A percentile compares a stretch with the other conserved stretches of the same genome.
Evolutionary conservation across 2,113 vertebrate genomes (phyloP).

Genomic region (Coturnix japonica): DNA sequence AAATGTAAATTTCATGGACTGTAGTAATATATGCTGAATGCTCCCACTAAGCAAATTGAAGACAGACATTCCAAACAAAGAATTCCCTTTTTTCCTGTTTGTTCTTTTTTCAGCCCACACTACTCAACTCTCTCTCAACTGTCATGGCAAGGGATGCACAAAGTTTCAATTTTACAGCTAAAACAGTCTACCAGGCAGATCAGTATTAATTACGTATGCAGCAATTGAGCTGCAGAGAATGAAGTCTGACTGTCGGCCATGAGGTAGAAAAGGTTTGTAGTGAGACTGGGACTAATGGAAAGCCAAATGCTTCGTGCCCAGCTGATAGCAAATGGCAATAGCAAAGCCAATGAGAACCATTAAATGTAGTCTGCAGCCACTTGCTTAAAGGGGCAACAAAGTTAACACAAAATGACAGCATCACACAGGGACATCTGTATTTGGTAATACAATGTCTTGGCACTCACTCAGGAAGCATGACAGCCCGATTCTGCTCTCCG

Average conservation of each 20-base stretch:
- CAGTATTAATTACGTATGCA: not conserved
- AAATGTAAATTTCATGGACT: conserved; percentile 54
- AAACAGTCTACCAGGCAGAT: not conserved
- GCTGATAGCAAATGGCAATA: not conserved
- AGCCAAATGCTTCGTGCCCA: not conserved
- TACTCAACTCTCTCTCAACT: not conserved
- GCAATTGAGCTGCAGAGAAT: not conserved
- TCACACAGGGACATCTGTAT: not conserved
- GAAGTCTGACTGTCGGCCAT: not conserved
- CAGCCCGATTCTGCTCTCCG: not conserved
- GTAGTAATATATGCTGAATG: conserved; percentile 21
- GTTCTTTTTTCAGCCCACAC: not conserved
- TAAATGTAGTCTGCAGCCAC: not conserved
- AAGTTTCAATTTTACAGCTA: not conserved
- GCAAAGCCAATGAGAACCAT: not conserved
- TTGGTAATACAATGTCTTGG: not conserved
- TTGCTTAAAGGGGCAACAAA: not conserved
- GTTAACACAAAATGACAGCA: not conserved
- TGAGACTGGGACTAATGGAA: not conserved
- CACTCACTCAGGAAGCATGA: not conserved
- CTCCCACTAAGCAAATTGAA: not conserved
- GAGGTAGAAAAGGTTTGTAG: not conserved
- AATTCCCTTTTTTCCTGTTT: not conserved
- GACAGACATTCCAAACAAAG: not conserved
- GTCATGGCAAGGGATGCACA: not conserved